These are phyloP conservation scores for Scaptomyza hsui DNA, from an alignment of 1,140 invertebrate genomes.

Conservation along the genomic window DNA sequence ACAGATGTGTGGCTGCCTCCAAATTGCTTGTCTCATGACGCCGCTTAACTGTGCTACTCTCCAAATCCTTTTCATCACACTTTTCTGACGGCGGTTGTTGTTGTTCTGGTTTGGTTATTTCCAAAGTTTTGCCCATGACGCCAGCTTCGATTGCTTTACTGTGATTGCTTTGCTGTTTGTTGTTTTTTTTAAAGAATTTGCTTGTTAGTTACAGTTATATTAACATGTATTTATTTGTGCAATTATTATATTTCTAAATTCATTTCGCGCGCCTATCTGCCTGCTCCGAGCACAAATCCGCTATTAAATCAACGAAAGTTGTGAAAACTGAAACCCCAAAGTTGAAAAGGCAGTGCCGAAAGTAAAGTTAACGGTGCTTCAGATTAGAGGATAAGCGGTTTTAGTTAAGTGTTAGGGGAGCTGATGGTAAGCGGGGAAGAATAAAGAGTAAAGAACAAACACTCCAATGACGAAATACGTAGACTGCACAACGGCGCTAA, in stretches of 20 bases:
- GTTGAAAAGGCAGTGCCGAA: slow-evolving; percentile 7
- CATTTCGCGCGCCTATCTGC: not conserved
- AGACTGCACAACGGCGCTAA: not conserved
- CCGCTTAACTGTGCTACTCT: slow-evolving; percentile 27
- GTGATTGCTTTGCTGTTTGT: slow-evolving; percentile 32
- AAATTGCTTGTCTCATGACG: slow-evolving; percentile 85
- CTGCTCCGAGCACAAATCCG: not conserved
- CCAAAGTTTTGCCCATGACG: slow-evolving; percentile 61
- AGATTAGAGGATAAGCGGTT: slow-evolving; percentile 15
- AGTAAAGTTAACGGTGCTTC: slow-evolving; percentile 30
- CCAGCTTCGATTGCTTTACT: slow-evolving; percentile 52
- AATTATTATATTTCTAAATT: not conserved
- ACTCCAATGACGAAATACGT: not conserved
- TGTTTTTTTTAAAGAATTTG: not conserved
- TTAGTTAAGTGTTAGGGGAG: not conserved
- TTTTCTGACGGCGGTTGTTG: slow-evolving; percentile 15
- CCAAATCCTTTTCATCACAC: slow-evolving; percentile 18
- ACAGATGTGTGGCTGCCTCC: slow-evolving; percentile 87
- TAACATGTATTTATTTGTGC: slow-evolving; percentile 1
- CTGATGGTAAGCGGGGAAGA: too few relatives aligned
- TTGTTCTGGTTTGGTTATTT: slow-evolving; percentile 50
- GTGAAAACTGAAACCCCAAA: slow-evolving; percentile 7
- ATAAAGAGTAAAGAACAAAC: not conserved
- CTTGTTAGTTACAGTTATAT: not conserved
- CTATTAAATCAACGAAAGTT: slow-evolving; percentile 2